Evolutionary conservation across 2,888 invertebrate genomes (phyloP).

Genomic region (Listrodromus nycthemerus): DNA sequence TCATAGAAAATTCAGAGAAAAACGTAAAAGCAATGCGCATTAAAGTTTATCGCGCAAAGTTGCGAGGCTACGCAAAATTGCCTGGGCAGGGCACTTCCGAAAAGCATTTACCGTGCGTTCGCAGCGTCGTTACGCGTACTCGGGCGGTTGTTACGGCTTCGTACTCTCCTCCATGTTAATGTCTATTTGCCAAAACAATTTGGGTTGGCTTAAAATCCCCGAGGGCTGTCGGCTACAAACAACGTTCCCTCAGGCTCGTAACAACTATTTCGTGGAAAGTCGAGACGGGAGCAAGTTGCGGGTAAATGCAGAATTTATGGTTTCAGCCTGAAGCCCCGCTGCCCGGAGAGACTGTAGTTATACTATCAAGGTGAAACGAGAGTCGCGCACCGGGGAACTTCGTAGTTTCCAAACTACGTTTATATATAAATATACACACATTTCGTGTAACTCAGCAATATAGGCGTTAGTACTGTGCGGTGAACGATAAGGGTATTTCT

Average conservation of each 20-base stretch:
- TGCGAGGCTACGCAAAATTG: not conserved
- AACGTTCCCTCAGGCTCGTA: conserved; percentile 21
- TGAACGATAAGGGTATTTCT: conserved; percentile 52
- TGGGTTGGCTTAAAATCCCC: conserved; percentile 31
- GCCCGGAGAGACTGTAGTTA: conserved; percentile 29
- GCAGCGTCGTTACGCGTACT: not conserved
- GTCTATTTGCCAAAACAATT: conserved; percentile 53
- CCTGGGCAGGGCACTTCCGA: not conserved
- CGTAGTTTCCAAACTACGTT: conserved; percentile 8
- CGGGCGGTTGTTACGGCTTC: conserved; percentile 25
- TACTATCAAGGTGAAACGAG: conserved; percentile 27
- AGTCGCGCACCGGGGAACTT: not conserved
- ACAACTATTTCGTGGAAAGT: conserved; percentile 49
- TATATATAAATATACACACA: not conserved
- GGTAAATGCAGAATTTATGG: conserved; percentile 55
- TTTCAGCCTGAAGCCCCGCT: conserved; percentile 8
- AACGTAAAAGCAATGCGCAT: not conserved
- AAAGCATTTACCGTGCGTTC: not conserved
- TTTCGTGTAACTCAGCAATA: conserved; percentile 1
- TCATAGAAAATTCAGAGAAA: not conserved
- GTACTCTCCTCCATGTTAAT: not conserved
- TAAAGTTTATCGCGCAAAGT: not conserved
- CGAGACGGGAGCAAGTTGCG: not conserved
- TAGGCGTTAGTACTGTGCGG: conserved; percentile 5
- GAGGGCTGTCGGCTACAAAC: not conserved